phyloP scores from a whole-genome alignment of 1,140 invertebrate genomes.

The Muscidifurax raptorellus region DNA sequence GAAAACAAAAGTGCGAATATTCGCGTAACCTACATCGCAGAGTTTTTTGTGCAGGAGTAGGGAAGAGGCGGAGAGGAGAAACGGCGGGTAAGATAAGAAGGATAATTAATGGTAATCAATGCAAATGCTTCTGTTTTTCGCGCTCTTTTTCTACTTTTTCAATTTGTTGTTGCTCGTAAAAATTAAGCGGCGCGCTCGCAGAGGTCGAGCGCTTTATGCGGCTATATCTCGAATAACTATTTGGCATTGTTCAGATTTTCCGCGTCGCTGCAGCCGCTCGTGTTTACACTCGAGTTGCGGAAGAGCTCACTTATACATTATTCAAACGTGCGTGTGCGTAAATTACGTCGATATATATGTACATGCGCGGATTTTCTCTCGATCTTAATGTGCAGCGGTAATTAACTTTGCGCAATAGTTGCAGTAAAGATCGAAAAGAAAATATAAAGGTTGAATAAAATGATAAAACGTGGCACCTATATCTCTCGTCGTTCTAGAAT shows the following conservation, averaged over 20 bases:
- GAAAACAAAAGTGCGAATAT: background rate
- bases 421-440: too few species aligned
- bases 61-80: background rate
- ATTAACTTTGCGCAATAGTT: too few species aligned
- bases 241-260: too few species aligned
- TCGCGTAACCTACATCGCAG: background rate
- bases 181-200: background rate
- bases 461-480: background rate
- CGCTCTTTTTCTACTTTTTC: background rate
- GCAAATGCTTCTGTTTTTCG: background rate
- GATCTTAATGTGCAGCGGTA: too few species aligned
- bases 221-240: too few species aligned
- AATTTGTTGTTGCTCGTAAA: slow-evolving; percentile 4
- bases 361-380: too few species aligned
- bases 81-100: background rate
- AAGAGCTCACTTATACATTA: too few species aligned
- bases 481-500: too few species aligned
- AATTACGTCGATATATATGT: too few species aligned
- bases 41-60: background rate
- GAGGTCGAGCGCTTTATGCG: background rate
- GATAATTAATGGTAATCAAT: slow-evolving; percentile 20
- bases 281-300: too few species aligned
- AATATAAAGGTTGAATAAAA: background rate
- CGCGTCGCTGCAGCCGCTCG: too few species aligned
- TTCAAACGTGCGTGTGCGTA: too few species aligned